These are phyloP conservation scores for Alauda arvensis DNA, from an alignment of 2,797 vertebrate genomes.

Conservation along the genomic window DNA sequence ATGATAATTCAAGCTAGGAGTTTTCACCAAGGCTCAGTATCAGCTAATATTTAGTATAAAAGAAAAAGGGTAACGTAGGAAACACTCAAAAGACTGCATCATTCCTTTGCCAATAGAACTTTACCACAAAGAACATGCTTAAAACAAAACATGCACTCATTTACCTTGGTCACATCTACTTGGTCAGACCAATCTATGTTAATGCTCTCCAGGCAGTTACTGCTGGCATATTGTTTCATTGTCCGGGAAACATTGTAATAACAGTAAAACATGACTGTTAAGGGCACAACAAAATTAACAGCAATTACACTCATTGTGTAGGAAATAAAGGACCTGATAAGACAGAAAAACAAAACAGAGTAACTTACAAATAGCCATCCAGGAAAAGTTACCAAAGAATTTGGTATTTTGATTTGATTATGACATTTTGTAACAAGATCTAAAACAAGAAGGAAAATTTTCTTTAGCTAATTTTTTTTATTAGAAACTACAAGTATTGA, in stretches of 20 bases:
- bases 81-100: neutral
- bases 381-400: neutral
- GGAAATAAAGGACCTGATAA: slow-evolving; percentile 83
- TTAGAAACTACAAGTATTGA: neutral
- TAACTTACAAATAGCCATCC: slow-evolving; percentile 14
- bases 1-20: neutral
- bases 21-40: neutral
- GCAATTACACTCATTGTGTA: slow-evolving; percentile 86
- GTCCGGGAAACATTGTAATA: slow-evolving; percentile 88
- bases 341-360: slow-evolving; percentile 58
- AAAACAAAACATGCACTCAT: neutral
- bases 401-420: neutral
- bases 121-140: neutral
- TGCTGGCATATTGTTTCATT: slow-evolving; percentile 75
- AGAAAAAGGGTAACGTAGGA: neutral
- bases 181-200: slow-evolving; percentile 91
- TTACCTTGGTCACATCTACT: slow-evolving; percentile 88
- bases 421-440: neutral
- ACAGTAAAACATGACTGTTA: slow-evolving; percentile 93
- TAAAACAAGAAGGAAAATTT: neutral
- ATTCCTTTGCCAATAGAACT: neutral
- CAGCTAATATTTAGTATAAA: neutral
- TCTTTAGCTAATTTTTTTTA: neutral
- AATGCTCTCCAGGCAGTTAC: slow-evolving; percentile 75
- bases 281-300: slow-evolving; percentile 89